Evolutionary conservation across 2,113 vertebrate species (phyloP).

Genomic region (Octodon degus): DNA sequence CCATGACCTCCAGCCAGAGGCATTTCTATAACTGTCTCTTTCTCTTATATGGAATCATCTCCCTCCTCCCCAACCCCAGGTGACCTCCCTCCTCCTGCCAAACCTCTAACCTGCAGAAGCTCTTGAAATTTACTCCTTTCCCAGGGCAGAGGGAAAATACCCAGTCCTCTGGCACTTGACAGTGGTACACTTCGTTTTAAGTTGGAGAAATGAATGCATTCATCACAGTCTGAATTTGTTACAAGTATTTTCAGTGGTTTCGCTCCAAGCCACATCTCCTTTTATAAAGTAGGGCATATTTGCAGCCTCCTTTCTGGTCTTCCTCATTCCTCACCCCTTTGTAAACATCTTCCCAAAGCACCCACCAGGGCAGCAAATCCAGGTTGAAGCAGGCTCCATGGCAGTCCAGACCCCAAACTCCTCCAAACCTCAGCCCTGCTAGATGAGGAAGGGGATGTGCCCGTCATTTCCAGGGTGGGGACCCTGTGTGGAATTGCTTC

Average conservation of each 20-base stretch:
- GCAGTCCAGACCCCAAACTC: constrained; percentile 46
- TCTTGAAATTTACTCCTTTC: background rate
- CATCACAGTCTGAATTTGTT: background rate
- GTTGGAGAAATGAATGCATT: background rate
- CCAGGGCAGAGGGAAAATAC: background rate
- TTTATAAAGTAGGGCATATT: background rate
- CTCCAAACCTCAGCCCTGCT: constrained; percentile 20
- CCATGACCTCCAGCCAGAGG: background rate
- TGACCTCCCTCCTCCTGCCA: background rate
- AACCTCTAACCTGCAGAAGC: background rate
- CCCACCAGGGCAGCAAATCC: constrained; percentile 67
- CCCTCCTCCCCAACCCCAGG: background rate
- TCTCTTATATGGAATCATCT: background rate
- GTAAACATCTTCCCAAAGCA: constrained; percentile 27
- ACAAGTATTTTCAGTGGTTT: background rate
- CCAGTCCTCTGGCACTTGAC: background rate
- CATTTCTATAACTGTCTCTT: background rate
- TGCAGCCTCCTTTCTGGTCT: background rate
- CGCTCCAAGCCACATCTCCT: background rate
- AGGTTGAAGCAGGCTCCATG: constrained; percentile 72
- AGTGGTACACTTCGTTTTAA: background rate
- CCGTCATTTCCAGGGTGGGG: constrained; percentile 61
- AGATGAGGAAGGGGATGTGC: constrained; percentile 42
- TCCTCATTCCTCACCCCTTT: background rate
- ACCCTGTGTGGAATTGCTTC: constrained; percentile 69